Percentiles rank a stretch among this genome's conserved stretches.
Conservation (phyloP, 35 echinoderm and acorn worm species). For the Eucidaris tribuloides region DNA sequence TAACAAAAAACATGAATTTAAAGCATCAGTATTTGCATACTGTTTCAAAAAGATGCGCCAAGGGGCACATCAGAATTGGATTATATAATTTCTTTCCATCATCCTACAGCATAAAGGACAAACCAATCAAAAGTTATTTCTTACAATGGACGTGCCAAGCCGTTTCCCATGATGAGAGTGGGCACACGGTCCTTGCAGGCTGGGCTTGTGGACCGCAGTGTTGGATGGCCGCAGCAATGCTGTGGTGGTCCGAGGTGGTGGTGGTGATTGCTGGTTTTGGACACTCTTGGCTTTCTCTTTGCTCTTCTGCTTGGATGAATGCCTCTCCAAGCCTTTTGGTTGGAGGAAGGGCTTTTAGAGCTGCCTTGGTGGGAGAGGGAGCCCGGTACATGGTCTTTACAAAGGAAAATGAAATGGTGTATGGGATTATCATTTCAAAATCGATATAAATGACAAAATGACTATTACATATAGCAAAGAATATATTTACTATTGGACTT, state of each 20-base stretch:
- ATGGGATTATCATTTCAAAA: no score
- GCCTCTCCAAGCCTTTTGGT: no score
- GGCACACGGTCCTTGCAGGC: not conserved
- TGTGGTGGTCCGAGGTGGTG: not conserved
- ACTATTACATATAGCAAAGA: no score
- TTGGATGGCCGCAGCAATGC: not conserved
- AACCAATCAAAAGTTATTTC: not conserved
- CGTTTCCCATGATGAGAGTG: conserved; percentile 50
- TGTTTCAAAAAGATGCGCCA: not conserved
- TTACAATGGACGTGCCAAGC: conserved; percentile 53
- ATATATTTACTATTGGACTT: no score
- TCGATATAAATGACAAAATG: no score
- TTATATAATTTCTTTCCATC: not conserved
- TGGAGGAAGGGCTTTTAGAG: not conserved
- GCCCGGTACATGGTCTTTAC: no score
- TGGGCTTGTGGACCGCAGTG: not conserved
- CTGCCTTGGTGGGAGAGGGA: conserved; percentile 23
- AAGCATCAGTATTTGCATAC: not conserved
- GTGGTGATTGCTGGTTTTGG: not conserved
- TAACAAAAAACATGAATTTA: not conserved
- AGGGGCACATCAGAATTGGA: not conserved
- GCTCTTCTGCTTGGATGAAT: no score
- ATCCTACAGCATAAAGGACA: not conserved
- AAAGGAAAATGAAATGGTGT: no score
- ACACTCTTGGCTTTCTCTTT: not conserved